Base-by-base conservation (phyloP, 2,113 vertebrate species). In the Hemicordylus capensis region DNA sequence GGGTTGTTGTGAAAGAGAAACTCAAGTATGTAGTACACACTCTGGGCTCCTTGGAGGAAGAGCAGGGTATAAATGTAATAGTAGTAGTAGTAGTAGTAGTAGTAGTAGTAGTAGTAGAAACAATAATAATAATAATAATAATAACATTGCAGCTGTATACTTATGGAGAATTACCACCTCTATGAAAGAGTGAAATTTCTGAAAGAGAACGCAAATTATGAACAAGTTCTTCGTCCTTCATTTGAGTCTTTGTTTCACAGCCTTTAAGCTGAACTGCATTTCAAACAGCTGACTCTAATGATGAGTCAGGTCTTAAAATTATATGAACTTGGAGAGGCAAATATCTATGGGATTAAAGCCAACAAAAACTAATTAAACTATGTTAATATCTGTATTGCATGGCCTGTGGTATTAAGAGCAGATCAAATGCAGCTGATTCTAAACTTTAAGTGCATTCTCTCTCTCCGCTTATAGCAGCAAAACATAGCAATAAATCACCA, bases 281-380 rank as follows among this genome's bases (percentile, higher is more conserved):
- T 26, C 70, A 44, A 28, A 86, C 37, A 64, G 64, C 58, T 59
- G 67, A 8, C 59, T 76, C 59, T 84, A 58, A 76, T 48, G 46
- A 59, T 42, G 85, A 88, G 31, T 64, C 2, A 1, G 19, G 64
- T 70, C 81, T 87, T 48, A 87, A 83, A 76, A 83, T 76, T 79
- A 83, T 88, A 76, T 74, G 37, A 86, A 85, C 67, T 79, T 66
- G 28, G 76, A 87, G 69, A 88, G 75, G 79, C 37, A 81, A 87
- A 79, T 17, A 70, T 1, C 20, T 77, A 64, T 34, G 46, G 61
- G 31, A 88, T 80, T 82, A 75, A 8, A n/a, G 46, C 56, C 78
- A 76, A 82, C 22, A 85, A 69, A 89, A 91, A 54, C 26, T 39
- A 67, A 54, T 72, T 56, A 69, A 42, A 9, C 46, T 64, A 84